phyloP scores from a whole-genome alignment of 1,140 invertebrate genomes.

The Pteromalus puparum region DNA sequence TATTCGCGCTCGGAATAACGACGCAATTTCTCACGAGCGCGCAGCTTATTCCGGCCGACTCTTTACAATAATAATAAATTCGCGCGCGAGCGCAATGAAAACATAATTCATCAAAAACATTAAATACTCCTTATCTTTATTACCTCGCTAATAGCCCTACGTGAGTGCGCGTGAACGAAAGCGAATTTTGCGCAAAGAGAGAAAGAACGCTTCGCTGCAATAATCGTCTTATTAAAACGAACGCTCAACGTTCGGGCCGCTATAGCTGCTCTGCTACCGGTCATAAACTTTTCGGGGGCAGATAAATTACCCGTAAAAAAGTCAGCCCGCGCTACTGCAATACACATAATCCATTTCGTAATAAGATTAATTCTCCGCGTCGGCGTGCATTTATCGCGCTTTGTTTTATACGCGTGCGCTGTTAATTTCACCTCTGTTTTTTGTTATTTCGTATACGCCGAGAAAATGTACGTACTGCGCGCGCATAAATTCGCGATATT shows the following conservation, averaged over 20 bases:
- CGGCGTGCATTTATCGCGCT: background rate
- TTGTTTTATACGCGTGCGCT: background rate
- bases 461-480: slow-evolving; percentile 15
- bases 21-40: no score
- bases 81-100: background rate
- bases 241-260: background rate
- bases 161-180: no score
- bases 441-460: background rate
- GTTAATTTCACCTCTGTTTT: background rate
- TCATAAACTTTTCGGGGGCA: slow-evolving; percentile 10
- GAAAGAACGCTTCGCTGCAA: background rate
- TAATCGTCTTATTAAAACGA: slow-evolving; percentile 35
- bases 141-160: background rate
- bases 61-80: background rate
- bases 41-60: no score
- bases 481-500: slow-evolving; percentile 29
- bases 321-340: background rate
- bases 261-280: background rate
- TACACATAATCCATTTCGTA: slow-evolving; percentile 36
- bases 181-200: no score
- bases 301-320: slow-evolving; percentile 35
- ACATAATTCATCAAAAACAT: background rate
- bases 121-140: background rate
- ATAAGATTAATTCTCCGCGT: slow-evolving; percentile 42
- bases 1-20: no score